Conservation (phyloP, 2,888 invertebrate genomes). For the Osedax frankpressi region DNA sequence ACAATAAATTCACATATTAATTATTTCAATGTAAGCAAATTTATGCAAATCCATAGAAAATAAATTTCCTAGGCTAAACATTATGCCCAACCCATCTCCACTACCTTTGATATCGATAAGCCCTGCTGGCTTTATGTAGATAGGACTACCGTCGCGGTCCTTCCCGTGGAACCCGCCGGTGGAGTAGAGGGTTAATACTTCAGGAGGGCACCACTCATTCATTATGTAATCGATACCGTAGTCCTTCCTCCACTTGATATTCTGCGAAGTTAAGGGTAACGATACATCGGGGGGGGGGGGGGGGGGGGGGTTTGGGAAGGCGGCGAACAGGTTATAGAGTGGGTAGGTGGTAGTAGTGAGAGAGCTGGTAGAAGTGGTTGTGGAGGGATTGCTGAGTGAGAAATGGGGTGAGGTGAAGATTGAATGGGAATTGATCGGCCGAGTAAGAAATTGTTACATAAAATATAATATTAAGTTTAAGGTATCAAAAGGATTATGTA, state of each 20-base stretch:
- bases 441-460: neutral
- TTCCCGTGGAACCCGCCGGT: slow-evolving; percentile 66
- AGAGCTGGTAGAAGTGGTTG: neutral
- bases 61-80: no score
- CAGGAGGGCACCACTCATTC: slow-evolving; percentile 32
- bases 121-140: slow-evolving; percentile 67
- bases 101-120: slow-evolving; percentile 58
- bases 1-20: no score
- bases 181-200: slow-evolving; percentile 56
- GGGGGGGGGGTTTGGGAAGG: neutral
- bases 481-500: neutral
- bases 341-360: neutral
- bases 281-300: neutral
- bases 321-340: neutral
- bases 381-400: neutral
- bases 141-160: slow-evolving; percentile 46
- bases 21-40: no score
- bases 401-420: neutral
- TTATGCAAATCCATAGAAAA: no score
- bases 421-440: neutral
- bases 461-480: neutral
- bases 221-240: slow-evolving; percentile 19
- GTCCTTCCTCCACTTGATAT: slow-evolving; percentile 20
- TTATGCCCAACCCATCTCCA: no score
- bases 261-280: no score